Percentiles rank a stretch among this genome's conserved stretches.
These are phyloP conservation scores for Ophion obscuratus DNA, from an alignment of 2,888 invertebrate species.

Conservation along the genomic window DNA sequence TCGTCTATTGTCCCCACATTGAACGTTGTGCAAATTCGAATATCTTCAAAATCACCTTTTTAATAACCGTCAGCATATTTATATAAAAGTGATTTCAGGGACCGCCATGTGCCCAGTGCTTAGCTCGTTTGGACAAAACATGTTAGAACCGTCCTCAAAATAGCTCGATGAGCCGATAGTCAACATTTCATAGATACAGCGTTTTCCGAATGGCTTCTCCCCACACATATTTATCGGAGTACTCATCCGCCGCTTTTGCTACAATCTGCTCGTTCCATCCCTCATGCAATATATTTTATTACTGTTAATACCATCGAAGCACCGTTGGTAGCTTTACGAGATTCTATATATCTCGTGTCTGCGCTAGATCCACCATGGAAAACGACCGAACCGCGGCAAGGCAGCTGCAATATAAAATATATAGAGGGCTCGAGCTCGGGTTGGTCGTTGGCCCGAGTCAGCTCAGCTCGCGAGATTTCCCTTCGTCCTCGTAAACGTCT, in stretches of 20 bases:
- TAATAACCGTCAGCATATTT: too few relatives aligned
- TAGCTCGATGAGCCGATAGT: too few relatives aligned
- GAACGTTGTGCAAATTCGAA: too few relatives aligned
- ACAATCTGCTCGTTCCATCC: constrained; percentile 68
- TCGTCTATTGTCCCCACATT: too few relatives aligned
- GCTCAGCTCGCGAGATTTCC: constrained; percentile 59
- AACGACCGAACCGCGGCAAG: background rate
- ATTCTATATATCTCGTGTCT: constrained; percentile 27
- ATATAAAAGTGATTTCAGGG: too few relatives aligned
- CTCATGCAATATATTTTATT: constrained; percentile 69
- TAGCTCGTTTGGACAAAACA: too few relatives aligned
- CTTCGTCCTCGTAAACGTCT: constrained; percentile 68
- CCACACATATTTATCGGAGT: constrained; percentile 27
- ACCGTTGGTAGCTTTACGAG: constrained; percentile 67
- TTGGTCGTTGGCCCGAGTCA: constrained; percentile 19
- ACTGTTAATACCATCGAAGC: constrained; percentile 70
- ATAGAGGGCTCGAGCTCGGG: constrained; percentile 24
- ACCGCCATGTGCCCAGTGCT: too few relatives aligned
- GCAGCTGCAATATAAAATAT: background rate
- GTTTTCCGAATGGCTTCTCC: too few relatives aligned
- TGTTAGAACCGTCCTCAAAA: too few relatives aligned
- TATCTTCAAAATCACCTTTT: too few relatives aligned
- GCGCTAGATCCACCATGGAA: constrained; percentile 12
- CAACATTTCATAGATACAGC: too few relatives aligned
- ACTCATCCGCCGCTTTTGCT: constrained; percentile 30